Base-by-base conservation (phyloP, 1,140 invertebrate genomes). In the Orius insidiosus region DNA sequence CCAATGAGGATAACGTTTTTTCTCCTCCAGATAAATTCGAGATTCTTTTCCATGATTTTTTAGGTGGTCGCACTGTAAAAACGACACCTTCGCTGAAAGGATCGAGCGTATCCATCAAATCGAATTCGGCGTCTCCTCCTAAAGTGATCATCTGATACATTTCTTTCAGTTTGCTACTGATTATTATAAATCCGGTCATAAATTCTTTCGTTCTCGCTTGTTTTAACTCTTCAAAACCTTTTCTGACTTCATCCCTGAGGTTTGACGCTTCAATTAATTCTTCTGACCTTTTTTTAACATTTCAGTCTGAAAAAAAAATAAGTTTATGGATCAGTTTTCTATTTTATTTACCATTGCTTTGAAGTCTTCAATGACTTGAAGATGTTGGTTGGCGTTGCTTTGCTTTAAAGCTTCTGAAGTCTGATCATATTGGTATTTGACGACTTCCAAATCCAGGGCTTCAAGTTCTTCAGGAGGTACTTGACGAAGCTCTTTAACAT, bases 131-230 rank as follows among this genome's bases (percentile, higher is more conserved):
- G 65, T 98, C 94, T 5, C 96, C 96, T 4, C 82, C 94, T 0
- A 96, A 63, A 0, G 95, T 98, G n/a, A 99, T 92, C 87, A 96
- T 96, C 63, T 94, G 84, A 58, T 95, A 96, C 78, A 93, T 87
- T 64, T 94, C 87, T 53, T 93, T 93, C 1, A 98, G 60, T 59
- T 95, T 95, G 1, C 69, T 64, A 0, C 85, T 88, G 49, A 99
- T 97, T n/a, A 85, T 75, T 40, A 69, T 73, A 58, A 94, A 98
- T 2, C 92, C 92, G 11, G 68, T 63, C 61, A 90, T 76, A 60
- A 99, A 99, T 60, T 99, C 95, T 14, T 76, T 66, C 4, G 75
- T 61, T 19, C 84, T 64, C 39, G 70, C 64, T 46, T 81, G 68
- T 60, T 80, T 57, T 56, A 80, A 60, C 59, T 78, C 62, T 43